Percentiles rank a stretch among this genome's conserved stretches.
Evolutionary conservation across 2,113 vertebrate genomes (phyloP).

Genomic region (Coryphaenoides rupestris): DNA sequence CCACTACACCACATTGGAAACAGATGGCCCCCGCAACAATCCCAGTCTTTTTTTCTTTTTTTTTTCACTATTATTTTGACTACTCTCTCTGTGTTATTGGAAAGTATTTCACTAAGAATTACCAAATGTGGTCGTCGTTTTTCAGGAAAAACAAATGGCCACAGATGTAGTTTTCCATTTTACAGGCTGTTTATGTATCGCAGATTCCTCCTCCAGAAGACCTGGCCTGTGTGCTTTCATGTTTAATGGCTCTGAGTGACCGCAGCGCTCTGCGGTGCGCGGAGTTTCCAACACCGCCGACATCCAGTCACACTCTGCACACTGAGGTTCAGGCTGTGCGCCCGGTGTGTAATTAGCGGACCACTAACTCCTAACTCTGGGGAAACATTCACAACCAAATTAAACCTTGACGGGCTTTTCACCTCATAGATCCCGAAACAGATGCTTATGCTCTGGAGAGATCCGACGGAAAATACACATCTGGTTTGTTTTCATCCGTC

Average conservation of each 20-base stretch:
- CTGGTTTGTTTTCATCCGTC: slow-evolving; percentile 53
- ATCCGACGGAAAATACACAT: slow-evolving; percentile 42
- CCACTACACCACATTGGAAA: slow-evolving; percentile 57
- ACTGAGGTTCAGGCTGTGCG: slow-evolving; percentile 58
- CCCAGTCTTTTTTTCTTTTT: slow-evolving; percentile 25
- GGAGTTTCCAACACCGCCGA: slow-evolving; percentile 77
- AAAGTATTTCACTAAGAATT: slow-evolving; percentile 68
- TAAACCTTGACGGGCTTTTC: slow-evolving; percentile 66
- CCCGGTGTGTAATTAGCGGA: slow-evolving; percentile 70
- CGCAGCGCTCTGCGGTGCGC: slow-evolving; percentile 66
- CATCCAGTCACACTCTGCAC: slow-evolving; percentile 68
- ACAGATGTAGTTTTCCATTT: slow-evolving; percentile 78
- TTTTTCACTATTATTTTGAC: slow-evolving; percentile 55
- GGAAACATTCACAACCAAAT: slow-evolving; percentile 74
- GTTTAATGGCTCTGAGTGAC: slow-evolving; percentile 69
- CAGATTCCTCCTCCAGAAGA: slow-evolving; percentile 70
- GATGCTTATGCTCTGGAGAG: slow-evolving; percentile 58
- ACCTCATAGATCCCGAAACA: slow-evolving; percentile 56
- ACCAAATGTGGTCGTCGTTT: slow-evolving; percentile 68
- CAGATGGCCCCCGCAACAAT: slow-evolving; percentile 61
- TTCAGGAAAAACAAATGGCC: slow-evolving; percentile 70
- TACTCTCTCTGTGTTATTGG: slow-evolving; percentile 56
- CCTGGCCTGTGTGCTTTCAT: slow-evolving; percentile 68
- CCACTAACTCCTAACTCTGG: slow-evolving; percentile 71
- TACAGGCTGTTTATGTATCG: slow-evolving; percentile 77